Evolutionary conservation across 2,888 invertebrate species (phyloP), one percentile per base, ranked within the genome.

Genomic region (Idaea biselata): DNA sequence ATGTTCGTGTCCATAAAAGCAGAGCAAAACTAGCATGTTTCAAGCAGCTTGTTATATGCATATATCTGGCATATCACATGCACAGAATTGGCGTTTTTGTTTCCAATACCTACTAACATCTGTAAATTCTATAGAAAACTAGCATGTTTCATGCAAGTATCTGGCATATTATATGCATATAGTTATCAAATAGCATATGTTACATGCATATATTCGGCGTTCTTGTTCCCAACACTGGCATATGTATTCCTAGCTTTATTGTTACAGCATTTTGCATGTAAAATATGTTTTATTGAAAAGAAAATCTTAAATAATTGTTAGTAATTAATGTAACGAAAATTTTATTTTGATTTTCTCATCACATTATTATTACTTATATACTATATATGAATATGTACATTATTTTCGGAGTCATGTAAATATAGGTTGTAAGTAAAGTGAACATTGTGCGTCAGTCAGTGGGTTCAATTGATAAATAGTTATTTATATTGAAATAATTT

Each of bases 361-460:
- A 55, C 17, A 18, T 18, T 89, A 87, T 86, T 84, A 25, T 25
- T 25, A 25, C 5, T 25, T 3, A 3, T 25, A 25, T 25, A 25
- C 5, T 3, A 1, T 25, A 25, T 25, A 87, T 89, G 86, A 86
- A 84, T 88, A 88, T 90, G 89, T 91, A 89, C 83, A 89, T 88
- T 91, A 89, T 90, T 88, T 91, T 87, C 81, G 84, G 86, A 89
- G 91, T 90, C 91, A 90, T 92, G 92, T 92, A 92, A 90, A 92
- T 92, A 92, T 91, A 91, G 91, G 71, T 79, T 84, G 80, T 87
- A 87, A 84, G 80, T 87, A 87, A 84, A 80, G 8, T 44, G 78
- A 81, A 81, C 77, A 80, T 78, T 74, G 73, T 73, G 78, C 81
- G 89, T 85, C 87, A 80, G 86, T 84, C 91, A 87, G 89, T 89